Percentiles rank a stretch among this genome's conserved stretches.
Conservation (phyloP, 1,140 invertebrate species). For the Panulirus ornatus region DNA sequence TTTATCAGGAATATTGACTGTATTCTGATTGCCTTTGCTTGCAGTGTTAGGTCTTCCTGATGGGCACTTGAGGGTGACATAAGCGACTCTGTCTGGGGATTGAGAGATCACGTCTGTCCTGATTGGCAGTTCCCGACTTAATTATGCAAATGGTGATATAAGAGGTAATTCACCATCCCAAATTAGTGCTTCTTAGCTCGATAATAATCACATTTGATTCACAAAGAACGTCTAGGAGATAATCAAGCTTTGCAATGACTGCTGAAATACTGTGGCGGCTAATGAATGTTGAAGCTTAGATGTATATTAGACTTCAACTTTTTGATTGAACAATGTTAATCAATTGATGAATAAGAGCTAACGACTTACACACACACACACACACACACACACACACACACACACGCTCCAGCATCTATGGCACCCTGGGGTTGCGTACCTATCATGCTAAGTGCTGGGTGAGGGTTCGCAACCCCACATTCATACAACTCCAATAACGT, state of each 20-base stretch:
- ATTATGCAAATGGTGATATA: constrained; percentile 21
- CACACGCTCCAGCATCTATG: background rate
- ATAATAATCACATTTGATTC: constrained; percentile 14
- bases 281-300: background rate
- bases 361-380: background rate
- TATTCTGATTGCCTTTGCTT: constrained; percentile 28
- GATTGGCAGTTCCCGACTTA: constrained; percentile 25
- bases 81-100: constrained; percentile 17
- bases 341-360: no score
- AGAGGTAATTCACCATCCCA: constrained; percentile 22
- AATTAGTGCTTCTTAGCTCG: background rate
- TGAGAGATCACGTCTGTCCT: constrained; percentile 30
- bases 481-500: no score
- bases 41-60: constrained; percentile 7
- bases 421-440: no score
- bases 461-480: no score
- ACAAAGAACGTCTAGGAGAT: constrained; percentile 25
- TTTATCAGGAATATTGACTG: constrained; percentile 32
- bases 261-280: background rate
- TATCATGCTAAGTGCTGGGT: no score
- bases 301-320: no score
- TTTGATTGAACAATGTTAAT: no score
- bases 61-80: background rate
- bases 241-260: background rate
- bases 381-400: constrained; percentile 22